Evolutionary conservation across 2,888 invertebrate species (phyloP).

Genomic region (Cryptosula pallasiana): DNA sequence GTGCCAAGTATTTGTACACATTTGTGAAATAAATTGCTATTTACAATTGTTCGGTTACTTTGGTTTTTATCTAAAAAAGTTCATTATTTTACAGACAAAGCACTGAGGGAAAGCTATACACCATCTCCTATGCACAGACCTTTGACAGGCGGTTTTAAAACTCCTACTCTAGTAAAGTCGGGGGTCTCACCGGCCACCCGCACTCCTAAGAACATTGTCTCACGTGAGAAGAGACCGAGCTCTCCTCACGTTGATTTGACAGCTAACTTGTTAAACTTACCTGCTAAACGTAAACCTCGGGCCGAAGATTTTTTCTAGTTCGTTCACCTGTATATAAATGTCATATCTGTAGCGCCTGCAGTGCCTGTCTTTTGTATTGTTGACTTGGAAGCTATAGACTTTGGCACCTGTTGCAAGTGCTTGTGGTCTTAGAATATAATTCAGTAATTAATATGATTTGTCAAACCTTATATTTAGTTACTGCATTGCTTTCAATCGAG

Average conservation of each 20-base stretch:
- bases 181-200: slow-evolving; percentile 31
- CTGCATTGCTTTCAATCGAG: no score
- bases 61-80: no score
- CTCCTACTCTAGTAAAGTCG: slow-evolving; percentile 35
- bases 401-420: no score
- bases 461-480: no score
- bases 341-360: no score
- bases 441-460: no score
- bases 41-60: no score
- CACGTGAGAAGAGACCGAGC: slow-evolving; percentile 31
- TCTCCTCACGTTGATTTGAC: slow-evolving; percentile 59
- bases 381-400: no score
- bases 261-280: slow-evolving; percentile 72
- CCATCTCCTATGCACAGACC: slow-evolving; percentile 55
- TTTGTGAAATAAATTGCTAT: no score
- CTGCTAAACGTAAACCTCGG: slow-evolving; percentile 60
- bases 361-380: no score
- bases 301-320: slow-evolving; percentile 75
- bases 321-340: not conserved
- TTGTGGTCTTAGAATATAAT: no score
- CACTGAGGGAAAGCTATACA: slow-evolving; percentile 60
- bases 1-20: no score
- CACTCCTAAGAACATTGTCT: not conserved
- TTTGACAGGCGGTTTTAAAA: slow-evolving; percentile 36
- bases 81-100: slow-evolving; percentile 53